Base-by-base conservation (phyloP, 2,113 vertebrate species). In the Atractosteus spatula region DNA sequence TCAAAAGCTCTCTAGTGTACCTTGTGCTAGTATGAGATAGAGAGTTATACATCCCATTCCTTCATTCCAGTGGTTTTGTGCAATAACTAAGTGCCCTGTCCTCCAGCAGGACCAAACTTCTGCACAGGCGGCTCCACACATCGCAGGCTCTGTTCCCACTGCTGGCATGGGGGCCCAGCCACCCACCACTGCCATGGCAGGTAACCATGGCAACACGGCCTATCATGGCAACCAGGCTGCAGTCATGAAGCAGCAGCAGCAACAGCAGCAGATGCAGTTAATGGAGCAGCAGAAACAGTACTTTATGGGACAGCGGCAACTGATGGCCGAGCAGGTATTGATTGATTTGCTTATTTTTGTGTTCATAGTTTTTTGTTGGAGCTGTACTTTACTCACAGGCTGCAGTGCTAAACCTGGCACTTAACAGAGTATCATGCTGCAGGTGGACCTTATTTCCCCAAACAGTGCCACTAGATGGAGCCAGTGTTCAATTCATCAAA, bases 251-350 rank as follows among this genome's bases (percentile, higher is more conserved):
- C 91, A 95, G 81, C 95, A 97, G 76, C 94, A 95, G 69, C 82
- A 84, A 0, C 94, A 93, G 62, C 93, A 93, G 65, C 76, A 94
- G 81, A 81, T 95, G 73, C 81, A 95, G 82, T 81, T 96, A 69
- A 83, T 95, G 77, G 93, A 92, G 78, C 94, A 96, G 82, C 93
- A 94, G 74, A 94, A 95, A 71, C 89, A 96, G 47, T 94, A 95
- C 83, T 85, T 95, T 0, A 76, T 89, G 80, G 89, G 86, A 17
- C 94, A 96, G 41, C 93, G 95, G 55, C 85, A 76, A 29, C 91
- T 98, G 13, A 87, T 99, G 81, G 96, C 89, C 0, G 96, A 98
- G 68, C 96, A 97, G 96, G 97, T 97, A 80, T 77, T 65, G 74
- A 71, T 63, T 41, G 2, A 29, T 29, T 29, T 29, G 29, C 2